Evolutionary conservation across 2,113 vertebrate species (phyloP).

Genomic region (Alectura lathami): DNA sequence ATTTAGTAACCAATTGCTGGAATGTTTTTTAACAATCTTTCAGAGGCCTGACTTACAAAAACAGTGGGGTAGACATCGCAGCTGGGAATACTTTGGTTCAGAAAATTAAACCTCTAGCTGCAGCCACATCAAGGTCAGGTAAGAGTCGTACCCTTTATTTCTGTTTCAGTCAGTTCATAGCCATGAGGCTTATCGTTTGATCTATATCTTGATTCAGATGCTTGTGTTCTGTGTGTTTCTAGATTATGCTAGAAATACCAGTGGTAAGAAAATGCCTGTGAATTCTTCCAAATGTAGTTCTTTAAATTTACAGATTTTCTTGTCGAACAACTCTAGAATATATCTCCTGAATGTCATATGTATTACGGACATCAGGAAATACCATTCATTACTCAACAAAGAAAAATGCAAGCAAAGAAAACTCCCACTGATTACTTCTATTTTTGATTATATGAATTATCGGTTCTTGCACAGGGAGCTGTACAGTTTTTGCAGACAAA

Average conservation of each 20-base stretch:
- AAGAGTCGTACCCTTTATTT: constrained; percentile 25
- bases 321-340: background rate
- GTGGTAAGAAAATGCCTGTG: background rate
- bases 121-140: constrained; percentile 92
- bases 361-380: background rate
- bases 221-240: background rate
- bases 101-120: constrained; percentile 91
- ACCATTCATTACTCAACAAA: background rate
- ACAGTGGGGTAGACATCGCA: constrained; percentile 92
- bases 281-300: background rate
- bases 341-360: background rate
- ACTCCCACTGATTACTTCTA: background rate
- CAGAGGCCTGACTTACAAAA: constrained; percentile 93
- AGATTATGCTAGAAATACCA: background rate
- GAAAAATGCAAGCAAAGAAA: background rate
- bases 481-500: background rate
- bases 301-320: background rate
- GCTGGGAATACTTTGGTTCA: constrained; percentile 92
- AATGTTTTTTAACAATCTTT: background rate
- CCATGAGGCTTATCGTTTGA: background rate
- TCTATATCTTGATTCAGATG: background rate
- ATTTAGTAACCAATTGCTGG: background rate
- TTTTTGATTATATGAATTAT: background rate
- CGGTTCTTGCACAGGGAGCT: background rate
- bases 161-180: background rate